Evolutionary conservation across 1,140 invertebrate species (phyloP), one percentile per base, ranked within the genome.

Genomic region (Hydropsyche tenuis): DNA sequence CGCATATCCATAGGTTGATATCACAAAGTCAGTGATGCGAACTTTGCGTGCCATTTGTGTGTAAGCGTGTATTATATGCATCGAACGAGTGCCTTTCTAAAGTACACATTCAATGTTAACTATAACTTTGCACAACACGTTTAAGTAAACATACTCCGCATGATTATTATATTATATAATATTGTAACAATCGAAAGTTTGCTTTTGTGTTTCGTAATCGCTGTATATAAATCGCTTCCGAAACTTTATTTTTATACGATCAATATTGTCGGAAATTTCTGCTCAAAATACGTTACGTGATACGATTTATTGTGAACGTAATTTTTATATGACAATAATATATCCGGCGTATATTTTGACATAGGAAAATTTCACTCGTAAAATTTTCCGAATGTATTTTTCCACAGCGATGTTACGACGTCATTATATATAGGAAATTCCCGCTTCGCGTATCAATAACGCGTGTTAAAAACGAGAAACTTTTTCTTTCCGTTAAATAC

Each of bases 101-200:
- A 11, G n/a, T n/a, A n/a, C n/a, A n/a, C 25, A 60, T 60, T 60
- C 56, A 60, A 60, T 60, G 22, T n/a, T n/a, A 60, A 60, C 56
- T 20, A 23, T 25, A 18, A 20, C 22, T 60, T 25, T 60, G 0
- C 56, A 11, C 23, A 23, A 25, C 25, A 25, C 25, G 56, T 60
- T 60, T 25, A 25, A 60, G 25, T 60, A 60, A 60, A 60, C 56
- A 60, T 60, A 9, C 23, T 27, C 11, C 22, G 23, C 25, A 4
- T 9, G 56, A 9, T 25, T 20, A 3, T 37, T 37, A 37, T 37
- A 37, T n/a, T n/a, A n/a, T n/a, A 37, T 37, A 37, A 37, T 60
- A 60, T 25, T 60, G 23, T 60, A 37, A 37, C 25, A 60, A 60
- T 60, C 23, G 12, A 25, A 37, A 60, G 22, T 20, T 60, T 60